Evolutionary conservation across 2,888 invertebrate species (phyloP).

Genomic region (Harpalus rufipes): DNA sequence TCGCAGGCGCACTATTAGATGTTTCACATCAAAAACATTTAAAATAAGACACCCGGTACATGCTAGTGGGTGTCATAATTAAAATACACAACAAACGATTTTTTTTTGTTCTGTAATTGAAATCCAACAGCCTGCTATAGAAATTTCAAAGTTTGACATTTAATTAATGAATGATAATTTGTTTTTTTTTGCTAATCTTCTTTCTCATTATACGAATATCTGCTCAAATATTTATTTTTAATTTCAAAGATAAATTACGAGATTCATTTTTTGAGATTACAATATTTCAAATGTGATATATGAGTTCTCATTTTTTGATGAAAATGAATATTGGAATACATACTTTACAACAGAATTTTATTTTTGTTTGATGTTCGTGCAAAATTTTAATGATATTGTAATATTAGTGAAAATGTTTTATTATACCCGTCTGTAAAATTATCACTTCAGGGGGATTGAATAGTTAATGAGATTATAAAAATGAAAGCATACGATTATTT

Average conservation of each 20-base stretch:
- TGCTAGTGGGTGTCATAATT: background rate
- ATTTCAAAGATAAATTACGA: conserved; percentile 19
- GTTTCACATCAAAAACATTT: no score
- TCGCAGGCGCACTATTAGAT: no score
- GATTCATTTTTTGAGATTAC: background rate
- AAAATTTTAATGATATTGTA: background rate
- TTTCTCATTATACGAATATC: conserved; percentile 27
- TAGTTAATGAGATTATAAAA: background rate
- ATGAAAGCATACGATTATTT: background rate
- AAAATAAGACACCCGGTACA: no score
- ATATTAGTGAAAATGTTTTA: background rate
- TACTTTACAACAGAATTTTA: background rate
- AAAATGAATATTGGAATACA: background rate
- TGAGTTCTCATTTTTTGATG: background rate
- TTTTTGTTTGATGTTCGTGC: background rate
- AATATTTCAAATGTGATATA: conserved; percentile 10
- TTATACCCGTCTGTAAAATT: background rate
- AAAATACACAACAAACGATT: background rate
- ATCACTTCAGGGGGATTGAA: background rate
- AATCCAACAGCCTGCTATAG: conserved; percentile 6
- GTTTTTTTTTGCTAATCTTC: conserved; percentile 20
- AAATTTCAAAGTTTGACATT: conserved; percentile 12
- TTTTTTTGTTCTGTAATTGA: conserved; percentile 13
- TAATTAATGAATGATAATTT: conserved; percentile 41
- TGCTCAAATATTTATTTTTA: conserved; percentile 40